Evolutionary conservation across 2,888 invertebrate species (phyloP).

Genomic region (Meliscaeva auricollis): DNA sequence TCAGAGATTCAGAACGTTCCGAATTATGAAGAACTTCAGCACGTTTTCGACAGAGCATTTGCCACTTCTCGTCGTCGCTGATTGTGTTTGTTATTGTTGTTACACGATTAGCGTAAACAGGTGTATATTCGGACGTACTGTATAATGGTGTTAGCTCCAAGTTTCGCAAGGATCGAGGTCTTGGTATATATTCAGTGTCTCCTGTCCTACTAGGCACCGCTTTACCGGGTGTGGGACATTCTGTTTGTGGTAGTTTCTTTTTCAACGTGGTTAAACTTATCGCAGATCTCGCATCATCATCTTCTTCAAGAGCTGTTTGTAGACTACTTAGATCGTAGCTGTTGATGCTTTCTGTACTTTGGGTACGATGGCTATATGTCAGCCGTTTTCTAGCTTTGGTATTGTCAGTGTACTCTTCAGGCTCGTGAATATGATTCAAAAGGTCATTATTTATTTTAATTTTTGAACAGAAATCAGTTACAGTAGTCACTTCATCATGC

Average conservation of each 20-base stretch:
- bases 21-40: slow-evolving; percentile 77
- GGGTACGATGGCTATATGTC: slow-evolving; percentile 81
- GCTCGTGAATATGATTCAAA: slow-evolving; percentile 28
- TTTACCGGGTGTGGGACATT: slow-evolving; percentile 78
- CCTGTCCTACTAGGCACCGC: slow-evolving; percentile 78
- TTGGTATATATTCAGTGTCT: slow-evolving; percentile 14
- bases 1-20: slow-evolving; percentile 75
- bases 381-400: slow-evolving; percentile 80
- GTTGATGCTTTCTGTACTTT: slow-evolving; percentile 81
- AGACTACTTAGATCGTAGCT: slow-evolving; percentile 81
- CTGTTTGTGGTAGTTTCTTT: slow-evolving; percentile 51
- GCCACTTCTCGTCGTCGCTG: slow-evolving; percentile 84
- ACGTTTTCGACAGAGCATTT: slow-evolving; percentile 82
- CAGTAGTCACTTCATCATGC: slow-evolving; percentile 87
- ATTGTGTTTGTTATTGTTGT: slow-evolving; percentile 81
- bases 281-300: slow-evolving; percentile 78
- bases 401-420: slow-evolving; percentile 68
- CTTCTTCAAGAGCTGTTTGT: slow-evolving; percentile 79
- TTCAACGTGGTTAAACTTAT: slow-evolving; percentile 52
- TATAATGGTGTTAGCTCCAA: slow-evolving; percentile 82
- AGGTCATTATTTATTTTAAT: slow-evolving; percentile 80
- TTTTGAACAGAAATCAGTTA: slow-evolving; percentile 83
- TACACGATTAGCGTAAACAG: slow-evolving; percentile 83
- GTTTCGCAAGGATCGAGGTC: slow-evolving; percentile 80
- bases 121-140: slow-evolving; percentile 81